phyloP scores from a whole-genome alignment of 2,797 vertebrate species.

The Hozukius guyotensis region DNA sequence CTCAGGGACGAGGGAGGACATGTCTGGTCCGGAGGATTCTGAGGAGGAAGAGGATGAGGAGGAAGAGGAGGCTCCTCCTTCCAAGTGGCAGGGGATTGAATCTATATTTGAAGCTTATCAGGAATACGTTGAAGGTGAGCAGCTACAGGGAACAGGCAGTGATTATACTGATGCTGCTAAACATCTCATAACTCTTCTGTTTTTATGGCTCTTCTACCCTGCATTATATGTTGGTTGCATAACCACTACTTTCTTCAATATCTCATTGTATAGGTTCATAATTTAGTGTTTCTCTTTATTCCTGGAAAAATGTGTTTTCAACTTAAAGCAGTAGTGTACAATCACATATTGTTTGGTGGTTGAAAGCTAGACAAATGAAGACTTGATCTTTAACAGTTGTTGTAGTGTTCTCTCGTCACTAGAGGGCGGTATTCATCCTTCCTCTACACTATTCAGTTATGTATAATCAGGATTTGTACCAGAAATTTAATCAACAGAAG shows the following conservation, averaged over 20 bases:
- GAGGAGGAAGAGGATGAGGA: constrained; percentile 82
- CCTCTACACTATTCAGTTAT: not conserved
- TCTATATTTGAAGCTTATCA: constrained; percentile 98
- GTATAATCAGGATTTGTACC: not conserved
- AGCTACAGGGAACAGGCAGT: not conserved
- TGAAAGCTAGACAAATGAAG: not conserved
- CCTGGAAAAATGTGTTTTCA: not conserved
- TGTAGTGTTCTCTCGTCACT: constrained; percentile 18
- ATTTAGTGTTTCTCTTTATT: not conserved
- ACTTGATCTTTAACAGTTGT: not conserved
- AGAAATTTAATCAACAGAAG: not conserved
- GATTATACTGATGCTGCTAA: not conserved
- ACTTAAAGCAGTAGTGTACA: not conserved
- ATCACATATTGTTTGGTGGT: not conserved
- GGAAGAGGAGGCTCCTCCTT: constrained; percentile 85
- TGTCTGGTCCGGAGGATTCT: constrained; percentile 86
- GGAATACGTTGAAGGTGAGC: constrained; percentile 94
- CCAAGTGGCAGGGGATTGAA: constrained; percentile 96
- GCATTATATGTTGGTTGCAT: not conserved
- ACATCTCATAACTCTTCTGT: not conserved
- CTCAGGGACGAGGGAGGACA: constrained; percentile 76
- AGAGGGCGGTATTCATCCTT: constrained; percentile 27
- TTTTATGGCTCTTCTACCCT: not conserved
- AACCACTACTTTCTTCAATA: not conserved
- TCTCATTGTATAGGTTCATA: not conserved